These are phyloP conservation scores for Nothoprocta pentlandii DNA, from an alignment of 2,113 vertebrate genomes.

Conservation along the genomic window DNA sequence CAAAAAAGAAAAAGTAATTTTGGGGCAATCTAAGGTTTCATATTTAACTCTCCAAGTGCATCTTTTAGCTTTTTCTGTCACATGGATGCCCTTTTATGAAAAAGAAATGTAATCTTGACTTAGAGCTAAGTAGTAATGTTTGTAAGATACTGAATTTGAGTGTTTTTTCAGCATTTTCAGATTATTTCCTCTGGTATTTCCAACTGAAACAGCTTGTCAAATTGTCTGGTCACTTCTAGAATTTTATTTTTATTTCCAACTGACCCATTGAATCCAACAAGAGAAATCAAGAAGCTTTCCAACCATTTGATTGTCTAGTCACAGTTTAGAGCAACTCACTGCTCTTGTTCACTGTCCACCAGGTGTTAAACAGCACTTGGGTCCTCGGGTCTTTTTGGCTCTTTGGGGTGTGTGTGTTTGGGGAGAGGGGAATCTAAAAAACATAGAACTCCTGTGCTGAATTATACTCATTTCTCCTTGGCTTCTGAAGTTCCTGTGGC, in stretches of 20 bases:
- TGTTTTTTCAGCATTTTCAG: slow-evolving; percentile 23
- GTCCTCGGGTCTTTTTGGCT: background rate
- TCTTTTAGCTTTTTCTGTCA: background rate
- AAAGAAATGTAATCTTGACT: background rate
- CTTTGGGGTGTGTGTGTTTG: background rate
- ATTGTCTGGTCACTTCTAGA: background rate
- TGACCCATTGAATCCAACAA: background rate
- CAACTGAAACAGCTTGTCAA: background rate
- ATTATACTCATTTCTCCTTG: background rate
- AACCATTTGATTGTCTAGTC: background rate
- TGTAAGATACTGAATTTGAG: background rate
- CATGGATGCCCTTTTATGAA: background rate
- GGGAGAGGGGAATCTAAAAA: background rate
- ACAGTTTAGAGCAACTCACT: background rate
- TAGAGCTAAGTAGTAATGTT: background rate
- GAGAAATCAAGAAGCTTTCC: background rate
- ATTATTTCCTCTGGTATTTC: slow-evolving; percentile 11
- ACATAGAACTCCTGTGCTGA: background rate
- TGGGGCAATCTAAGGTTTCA: background rate
- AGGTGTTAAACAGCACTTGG: background rate
- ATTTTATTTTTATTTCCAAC: slow-evolving; percentile 13
- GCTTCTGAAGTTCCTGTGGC: background rate
- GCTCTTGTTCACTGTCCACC: background rate
- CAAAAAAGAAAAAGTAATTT: background rate
- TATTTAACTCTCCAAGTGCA: background rate